Evolutionary conservation across 2,888 invertebrate species (phyloP).

Genomic region (Periphyllus acericola): DNA sequence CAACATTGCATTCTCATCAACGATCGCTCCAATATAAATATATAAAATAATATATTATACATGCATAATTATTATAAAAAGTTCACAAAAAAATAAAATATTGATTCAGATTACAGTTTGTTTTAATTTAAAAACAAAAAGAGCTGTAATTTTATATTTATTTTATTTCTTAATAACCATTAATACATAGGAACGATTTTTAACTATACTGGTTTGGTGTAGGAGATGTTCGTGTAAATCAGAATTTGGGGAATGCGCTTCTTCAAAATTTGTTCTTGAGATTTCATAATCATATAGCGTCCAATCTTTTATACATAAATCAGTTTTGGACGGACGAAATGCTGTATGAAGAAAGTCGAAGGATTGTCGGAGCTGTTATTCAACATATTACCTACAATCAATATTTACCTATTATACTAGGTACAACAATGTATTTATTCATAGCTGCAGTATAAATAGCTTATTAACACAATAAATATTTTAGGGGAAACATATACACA

Average conservation of each 20-base stretch:
- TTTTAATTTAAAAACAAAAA: too few species aligned
- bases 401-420: constrained; percentile 53
- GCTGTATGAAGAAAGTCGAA: constrained; percentile 42
- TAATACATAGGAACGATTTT: too few species aligned
- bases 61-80: too few species aligned
- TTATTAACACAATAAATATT: not conserved
- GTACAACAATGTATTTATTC: constrained; percentile 18
- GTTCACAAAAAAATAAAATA: too few species aligned
- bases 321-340: constrained; percentile 49
- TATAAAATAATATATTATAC: too few species aligned
- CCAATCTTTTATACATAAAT: constrained; percentile 14
- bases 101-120: too few species aligned
- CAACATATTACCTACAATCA: constrained; percentile 48
- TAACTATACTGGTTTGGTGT: not conserved
- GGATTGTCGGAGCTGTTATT: constrained; percentile 42
- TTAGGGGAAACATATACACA: constrained; percentile 40
- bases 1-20: too few species aligned
- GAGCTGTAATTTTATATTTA: too few species aligned
- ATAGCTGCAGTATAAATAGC: not conserved
- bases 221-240: constrained; percentile 51
- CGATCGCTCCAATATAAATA: too few species aligned
- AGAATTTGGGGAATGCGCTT: constrained; percentile 43
- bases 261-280: constrained; percentile 45
- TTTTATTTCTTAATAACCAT: too few species aligned
- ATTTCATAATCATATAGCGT: constrained; percentile 45